These are phyloP conservation scores for Periophthalmus magnuspinnatus DNA, from an alignment of 2,797 vertebrate species.

Conservation along the genomic window DNA sequence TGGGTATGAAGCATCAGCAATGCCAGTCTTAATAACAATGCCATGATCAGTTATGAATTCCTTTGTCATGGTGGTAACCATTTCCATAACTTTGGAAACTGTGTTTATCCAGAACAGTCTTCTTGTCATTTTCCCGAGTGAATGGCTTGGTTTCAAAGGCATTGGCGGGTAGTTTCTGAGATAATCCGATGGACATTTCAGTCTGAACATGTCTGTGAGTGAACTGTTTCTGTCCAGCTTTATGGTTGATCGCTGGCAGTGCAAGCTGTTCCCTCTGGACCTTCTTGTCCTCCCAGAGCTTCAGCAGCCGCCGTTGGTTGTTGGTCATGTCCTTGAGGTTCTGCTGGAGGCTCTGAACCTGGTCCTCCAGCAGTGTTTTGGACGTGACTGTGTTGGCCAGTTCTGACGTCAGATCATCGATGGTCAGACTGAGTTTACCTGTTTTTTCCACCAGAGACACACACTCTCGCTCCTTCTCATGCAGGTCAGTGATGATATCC, in stretches of 20 bases:
- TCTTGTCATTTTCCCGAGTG: constrained; percentile 61
- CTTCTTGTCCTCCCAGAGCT: constrained; percentile 83
- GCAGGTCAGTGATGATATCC: constrained; percentile 78
- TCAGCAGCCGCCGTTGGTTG: constrained; percentile 79
- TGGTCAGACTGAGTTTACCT: constrained; percentile 71
- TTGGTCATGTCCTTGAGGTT: constrained; percentile 84
- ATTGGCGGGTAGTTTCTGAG: constrained; percentile 72
- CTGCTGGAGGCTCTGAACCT: constrained; percentile 77
- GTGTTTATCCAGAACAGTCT: constrained; percentile 66
- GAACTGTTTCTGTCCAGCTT: constrained; percentile 57
- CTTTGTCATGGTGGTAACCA: constrained; percentile 65
- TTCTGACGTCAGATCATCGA: constrained; percentile 77
- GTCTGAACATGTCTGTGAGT: constrained; percentile 74
- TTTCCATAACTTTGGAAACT: constrained; percentile 65
- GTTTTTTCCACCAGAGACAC: constrained; percentile 72
- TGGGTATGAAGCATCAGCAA: constrained; percentile 6
- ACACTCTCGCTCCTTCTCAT: constrained; percentile 78
- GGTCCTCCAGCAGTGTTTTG: constrained; percentile 79
- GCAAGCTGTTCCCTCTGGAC: constrained; percentile 72
- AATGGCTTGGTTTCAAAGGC: constrained; percentile 69
- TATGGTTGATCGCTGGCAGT: constrained; percentile 73
- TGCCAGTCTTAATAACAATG: background rate
- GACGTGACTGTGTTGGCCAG: constrained; percentile 77
- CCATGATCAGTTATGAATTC: constrained; percentile 52
- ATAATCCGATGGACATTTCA: constrained; percentile 73